These are phyloP conservation scores for Xestoiulus laeticollis DNA, from an alignment of 2,888 invertebrate species.

Conservation along the genomic window DNA sequence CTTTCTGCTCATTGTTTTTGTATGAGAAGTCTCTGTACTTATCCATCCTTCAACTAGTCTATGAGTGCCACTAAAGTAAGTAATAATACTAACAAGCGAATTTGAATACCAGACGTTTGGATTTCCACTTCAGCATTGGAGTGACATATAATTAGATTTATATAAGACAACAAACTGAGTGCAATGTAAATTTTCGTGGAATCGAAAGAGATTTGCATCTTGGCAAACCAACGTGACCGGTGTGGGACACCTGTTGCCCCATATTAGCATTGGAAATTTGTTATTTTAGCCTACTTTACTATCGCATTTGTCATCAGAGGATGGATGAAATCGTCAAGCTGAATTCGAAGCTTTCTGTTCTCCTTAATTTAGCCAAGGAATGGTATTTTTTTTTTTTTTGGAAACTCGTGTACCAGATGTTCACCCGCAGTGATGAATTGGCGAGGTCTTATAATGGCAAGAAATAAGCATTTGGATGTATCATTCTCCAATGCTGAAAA, in stretches of 20 bases:
- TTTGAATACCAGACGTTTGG: not conserved
- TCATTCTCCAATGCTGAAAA: not conserved
- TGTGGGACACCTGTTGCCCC: not conserved
- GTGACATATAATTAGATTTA: not conserved
- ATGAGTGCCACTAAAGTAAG: too few species aligned
- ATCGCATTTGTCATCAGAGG: not conserved
- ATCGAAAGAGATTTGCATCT: not conserved
- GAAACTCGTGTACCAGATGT: not conserved
- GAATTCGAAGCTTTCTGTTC: not conserved
- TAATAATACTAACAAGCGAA: too few species aligned
- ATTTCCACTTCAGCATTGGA: not conserved
- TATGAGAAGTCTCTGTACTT: too few species aligned
- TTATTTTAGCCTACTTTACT: not conserved
- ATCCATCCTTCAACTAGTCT: too few species aligned
- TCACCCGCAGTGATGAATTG: not conserved
- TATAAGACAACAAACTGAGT: not conserved
- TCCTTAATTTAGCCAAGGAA: not conserved
- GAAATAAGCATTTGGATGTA: not conserved
- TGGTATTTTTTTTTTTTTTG: not conserved
- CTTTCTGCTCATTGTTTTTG: too few species aligned
- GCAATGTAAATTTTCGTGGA: not conserved
- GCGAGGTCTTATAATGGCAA: not conserved
- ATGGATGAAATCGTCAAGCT: not conserved
- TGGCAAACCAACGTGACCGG: not conserved
- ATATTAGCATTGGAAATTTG: not conserved